A percentile compares a stretch with the other conserved stretches of the same genome.
phyloP scores from a whole-genome alignment of 1,140 invertebrate genomes.

The Acromyrmex charruanus region DNA sequence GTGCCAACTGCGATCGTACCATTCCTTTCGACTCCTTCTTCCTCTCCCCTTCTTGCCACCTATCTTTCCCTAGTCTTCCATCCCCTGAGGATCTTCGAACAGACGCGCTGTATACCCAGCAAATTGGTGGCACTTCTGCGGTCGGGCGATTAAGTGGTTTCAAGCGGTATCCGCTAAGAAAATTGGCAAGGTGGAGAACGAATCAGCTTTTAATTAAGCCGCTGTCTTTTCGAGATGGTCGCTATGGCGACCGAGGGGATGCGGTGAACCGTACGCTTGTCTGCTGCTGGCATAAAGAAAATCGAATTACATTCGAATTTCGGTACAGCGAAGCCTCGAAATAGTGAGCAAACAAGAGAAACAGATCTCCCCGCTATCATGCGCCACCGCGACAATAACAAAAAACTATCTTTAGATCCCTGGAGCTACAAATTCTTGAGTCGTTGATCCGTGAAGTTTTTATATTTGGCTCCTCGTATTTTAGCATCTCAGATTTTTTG shows the following conservation, averaged over 20 bases:
- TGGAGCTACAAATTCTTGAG: constrained; percentile 14
- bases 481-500: not conserved
- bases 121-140: constrained; percentile 84
- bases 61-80: constrained; percentile 47
- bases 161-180: constrained; percentile 79
- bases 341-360: constrained; percentile 27
- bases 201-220: constrained; percentile 76
- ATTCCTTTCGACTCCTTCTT: constrained; percentile 68
- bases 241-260: constrained; percentile 49
- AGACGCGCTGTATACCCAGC: constrained; percentile 79
- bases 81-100: constrained; percentile 77
- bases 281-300: constrained; percentile 42
- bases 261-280: constrained; percentile 20
- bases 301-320: constrained; percentile 55
- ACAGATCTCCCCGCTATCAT: not conserved
- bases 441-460: constrained; percentile 16
- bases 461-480: not conserved
- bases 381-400: constrained; percentile 12
- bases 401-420: constrained; percentile 28
- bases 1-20: constrained; percentile 82
- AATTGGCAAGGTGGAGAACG: constrained; percentile 71
- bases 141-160: constrained; percentile 83
- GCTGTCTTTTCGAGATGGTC: constrained; percentile 67
- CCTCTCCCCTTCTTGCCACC: constrained; percentile 26
- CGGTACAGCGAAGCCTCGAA: constrained; percentile 24